Conservation (phyloP, 2,113 vertebrate species). For the Todiramphus chloris region DNA sequence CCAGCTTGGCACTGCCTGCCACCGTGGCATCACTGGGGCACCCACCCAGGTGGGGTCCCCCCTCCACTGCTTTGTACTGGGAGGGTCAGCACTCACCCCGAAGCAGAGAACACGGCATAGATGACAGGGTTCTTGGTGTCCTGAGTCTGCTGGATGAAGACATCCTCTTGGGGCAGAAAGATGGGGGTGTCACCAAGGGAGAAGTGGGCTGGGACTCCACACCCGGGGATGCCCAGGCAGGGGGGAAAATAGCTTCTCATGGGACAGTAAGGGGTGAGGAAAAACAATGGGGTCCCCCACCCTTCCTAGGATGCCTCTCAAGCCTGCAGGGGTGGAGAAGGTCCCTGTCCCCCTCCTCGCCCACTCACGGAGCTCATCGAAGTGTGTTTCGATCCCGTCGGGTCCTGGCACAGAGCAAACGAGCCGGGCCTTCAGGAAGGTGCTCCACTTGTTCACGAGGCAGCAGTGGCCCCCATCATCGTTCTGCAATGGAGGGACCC, state of each 20-base stretch:
- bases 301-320: not conserved
- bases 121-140: conserved; percentile 97
- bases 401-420: conserved; percentile 94
- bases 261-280: not conserved
- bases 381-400: conserved; percentile 95
- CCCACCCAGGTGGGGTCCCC: not conserved
- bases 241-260: not conserved
- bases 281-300: not conserved
- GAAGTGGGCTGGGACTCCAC: not conserved
- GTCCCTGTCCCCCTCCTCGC: fast-evolving
- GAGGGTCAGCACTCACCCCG: conserved; percentile 82
- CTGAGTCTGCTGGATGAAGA: conserved; percentile 97
- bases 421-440: conserved; percentile 95
- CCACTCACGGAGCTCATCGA: conserved; percentile 95
- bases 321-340: not conserved
- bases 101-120: conserved; percentile 94
- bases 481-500: conserved; percentile 73
- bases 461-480: conserved; percentile 97
- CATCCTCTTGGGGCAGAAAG: conserved; percentile 84
- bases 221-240: not conserved
- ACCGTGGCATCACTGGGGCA: fast-evolving
- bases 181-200: not conserved
- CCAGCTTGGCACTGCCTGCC: not conserved
- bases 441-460: conserved; percentile 99
- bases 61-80: fast-evolving